phyloP scores from a whole-genome alignment of 2,113 vertebrate genomes.

The Colossoma macropomum region DNA sequence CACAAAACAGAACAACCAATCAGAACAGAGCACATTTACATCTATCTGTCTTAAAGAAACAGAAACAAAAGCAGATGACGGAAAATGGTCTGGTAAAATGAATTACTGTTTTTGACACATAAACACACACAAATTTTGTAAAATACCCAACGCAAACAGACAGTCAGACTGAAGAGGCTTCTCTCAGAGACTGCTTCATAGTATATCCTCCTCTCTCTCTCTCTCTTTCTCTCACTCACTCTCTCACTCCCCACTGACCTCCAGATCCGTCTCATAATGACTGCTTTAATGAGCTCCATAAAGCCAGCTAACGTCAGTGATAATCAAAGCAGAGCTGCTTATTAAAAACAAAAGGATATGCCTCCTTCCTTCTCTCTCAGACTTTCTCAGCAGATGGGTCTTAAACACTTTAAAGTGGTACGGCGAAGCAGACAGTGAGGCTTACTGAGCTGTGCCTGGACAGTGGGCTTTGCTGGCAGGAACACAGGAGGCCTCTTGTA shows the following conservation, averaged over 20 bases:
- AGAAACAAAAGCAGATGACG: no score
- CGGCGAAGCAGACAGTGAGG: not conserved
- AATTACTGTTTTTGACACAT: no score
- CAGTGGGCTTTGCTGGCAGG: not conserved
- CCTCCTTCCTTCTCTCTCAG: not conserved
- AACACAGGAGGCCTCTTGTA: not conserved
- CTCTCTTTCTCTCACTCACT: not conserved
- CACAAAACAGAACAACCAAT: no score
- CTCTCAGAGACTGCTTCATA: no score
- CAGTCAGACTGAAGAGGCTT: no score
- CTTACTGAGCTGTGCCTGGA: not conserved
- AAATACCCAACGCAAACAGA: no score
- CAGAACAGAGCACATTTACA: no score
- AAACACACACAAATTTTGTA: no score
- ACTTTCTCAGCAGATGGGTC: not conserved
- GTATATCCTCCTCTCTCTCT: no score
- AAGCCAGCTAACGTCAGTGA: constrained; percentile 23
- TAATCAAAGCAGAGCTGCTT: constrained; percentile 33
- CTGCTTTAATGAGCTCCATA: constrained; percentile 40
- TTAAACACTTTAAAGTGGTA: not conserved
- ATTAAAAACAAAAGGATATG: not conserved
- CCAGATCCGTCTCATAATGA: constrained; percentile 35
- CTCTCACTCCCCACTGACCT: constrained; percentile 28
- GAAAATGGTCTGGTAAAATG: no score
- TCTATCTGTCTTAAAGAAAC: no score